Evolutionary conservation across 1,140 invertebrate species (phyloP), one percentile per base, ranked within the genome.

Genomic region (Drosophila triauraria): DNA sequence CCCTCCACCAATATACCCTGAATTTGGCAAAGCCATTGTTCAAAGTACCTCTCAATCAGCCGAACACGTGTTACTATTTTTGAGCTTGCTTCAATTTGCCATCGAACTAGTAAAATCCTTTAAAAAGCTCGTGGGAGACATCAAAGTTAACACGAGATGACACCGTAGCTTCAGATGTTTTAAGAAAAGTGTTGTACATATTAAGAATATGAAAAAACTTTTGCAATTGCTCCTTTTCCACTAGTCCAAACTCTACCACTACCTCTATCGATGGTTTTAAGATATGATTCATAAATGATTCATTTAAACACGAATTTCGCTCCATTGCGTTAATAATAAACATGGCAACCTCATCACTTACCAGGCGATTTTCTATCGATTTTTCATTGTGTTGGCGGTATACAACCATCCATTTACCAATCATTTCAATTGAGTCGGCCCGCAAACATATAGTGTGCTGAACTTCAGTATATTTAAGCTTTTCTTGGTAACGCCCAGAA

Each of bases 151-250:
- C 76, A 23, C 75, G 68, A 8, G 75, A 77, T 9, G 78, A 77
- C 8, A 85, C 77, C 13, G 75, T 81, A 4, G 70, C 60, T 51
- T 83, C 75, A 20, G 74, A 79, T 23, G 80, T 80, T 50, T 78
- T 76, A 13, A 81, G 23, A 92, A 95, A 95, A 48, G 93, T 91
- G 46, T 94, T 78, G 93, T 95, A 93, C 92, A 90, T 92, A 67
- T 90, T 88, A 72, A 95, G 94, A 72, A 94, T 94, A 48, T 93
- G 93, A 43, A 95, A 92, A 75, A 95, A 95, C 79, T 94, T 93
- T 10, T 93, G 79, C 56, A 94, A 93, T 35, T 94, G 93, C 10
- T 88, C 93, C 60, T 94, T 94, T n/a, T 91, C 91, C 9, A 94
- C 84, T 58, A 94, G 92, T 23, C 94, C 94, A 94, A 94, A 95